phyloP scores from a whole-genome alignment of 2,888 invertebrate species.

The Drosophila mercatorum region DNA sequence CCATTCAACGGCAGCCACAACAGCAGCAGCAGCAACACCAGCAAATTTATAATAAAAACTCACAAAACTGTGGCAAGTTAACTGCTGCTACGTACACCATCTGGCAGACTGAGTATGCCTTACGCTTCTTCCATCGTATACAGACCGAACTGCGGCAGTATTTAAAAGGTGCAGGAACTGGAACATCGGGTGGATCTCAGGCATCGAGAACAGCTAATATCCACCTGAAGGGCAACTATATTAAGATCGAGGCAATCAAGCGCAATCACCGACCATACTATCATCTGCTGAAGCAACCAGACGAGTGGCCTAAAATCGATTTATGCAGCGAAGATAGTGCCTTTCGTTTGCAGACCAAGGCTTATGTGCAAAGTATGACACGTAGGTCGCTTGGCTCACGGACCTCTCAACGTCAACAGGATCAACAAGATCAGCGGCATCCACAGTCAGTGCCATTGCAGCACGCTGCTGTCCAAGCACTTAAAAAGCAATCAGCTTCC shows the following conservation, averaged over 20 bases:
- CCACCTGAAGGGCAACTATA: conserved; percentile 88
- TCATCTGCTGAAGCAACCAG: conserved; percentile 81
- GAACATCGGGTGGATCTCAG: conserved; percentile 10
- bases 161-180: conserved; percentile 44
- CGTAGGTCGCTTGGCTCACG: conserved; percentile 82
- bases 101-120: conserved; percentile 87
- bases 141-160: conserved; percentile 80
- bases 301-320: conserved; percentile 84
- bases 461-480: conserved; percentile 56
- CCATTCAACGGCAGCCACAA: conserved; percentile 20
- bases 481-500: conserved; percentile 44
- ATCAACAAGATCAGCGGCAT: conserved; percentile 38
- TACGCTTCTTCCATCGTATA: conserved; percentile 89
- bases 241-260: conserved; percentile 88
- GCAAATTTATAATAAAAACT: conserved; percentile 30
- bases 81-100: conserved; percentile 83
- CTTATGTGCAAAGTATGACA: conserved; percentile 78
- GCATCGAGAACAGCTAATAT: conserved; percentile 38
- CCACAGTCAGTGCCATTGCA: conserved; percentile 27
- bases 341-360: conserved; percentile 72
- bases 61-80: conserved; percentile 16
- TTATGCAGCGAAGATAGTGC: conserved; percentile 82
- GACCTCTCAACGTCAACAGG: conserved; percentile 75
- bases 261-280: conserved; percentile 83
- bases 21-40: conserved; percentile 43